Evolutionary conservation across 2,888 invertebrate species (phyloP).

Genomic region (Pharmacophagus antenor): DNA sequence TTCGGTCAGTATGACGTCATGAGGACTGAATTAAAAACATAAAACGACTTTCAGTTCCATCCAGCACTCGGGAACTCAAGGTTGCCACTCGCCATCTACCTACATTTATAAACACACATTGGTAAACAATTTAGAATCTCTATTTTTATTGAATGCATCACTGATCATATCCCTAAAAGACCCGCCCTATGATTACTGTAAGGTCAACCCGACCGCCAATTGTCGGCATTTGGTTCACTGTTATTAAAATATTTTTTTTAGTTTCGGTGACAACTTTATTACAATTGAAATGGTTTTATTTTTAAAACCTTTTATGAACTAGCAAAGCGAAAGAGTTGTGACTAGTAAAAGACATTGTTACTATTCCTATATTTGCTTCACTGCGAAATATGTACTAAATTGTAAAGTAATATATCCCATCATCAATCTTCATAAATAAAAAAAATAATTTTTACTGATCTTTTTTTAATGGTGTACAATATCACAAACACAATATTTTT

Average conservation of each 20-base stretch:
- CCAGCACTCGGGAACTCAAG: slow-evolving; percentile 67
- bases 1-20: slow-evolving; percentile 75
- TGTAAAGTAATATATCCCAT: neutral
- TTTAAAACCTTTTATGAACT: neutral
- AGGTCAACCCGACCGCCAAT: slow-evolving; percentile 38
- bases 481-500: neutral
- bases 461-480: neutral
- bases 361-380: neutral
- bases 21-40: slow-evolving; percentile 73
- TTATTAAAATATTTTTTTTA: slow-evolving; percentile 31
- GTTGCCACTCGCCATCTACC: slow-evolving; percentile 62
- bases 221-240: slow-evolving; percentile 29
- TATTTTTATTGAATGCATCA: slow-evolving; percentile 65
- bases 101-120: slow-evolving; percentile 66
- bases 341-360: neutral
- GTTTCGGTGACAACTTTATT: neutral
- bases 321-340: neutral
- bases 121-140: slow-evolving; percentile 61
- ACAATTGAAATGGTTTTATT: neutral
- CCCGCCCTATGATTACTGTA: slow-evolving; percentile 58
- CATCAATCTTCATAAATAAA: neutral
- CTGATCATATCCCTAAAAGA: slow-evolving; percentile 50
- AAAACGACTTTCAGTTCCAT: slow-evolving; percentile 67
- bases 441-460: neutral
- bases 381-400: neutral